These are phyloP conservation scores for Harpagoxenus sublaevis DNA, from an alignment of 2,888 invertebrate genomes.

Conservation along the genomic window DNA sequence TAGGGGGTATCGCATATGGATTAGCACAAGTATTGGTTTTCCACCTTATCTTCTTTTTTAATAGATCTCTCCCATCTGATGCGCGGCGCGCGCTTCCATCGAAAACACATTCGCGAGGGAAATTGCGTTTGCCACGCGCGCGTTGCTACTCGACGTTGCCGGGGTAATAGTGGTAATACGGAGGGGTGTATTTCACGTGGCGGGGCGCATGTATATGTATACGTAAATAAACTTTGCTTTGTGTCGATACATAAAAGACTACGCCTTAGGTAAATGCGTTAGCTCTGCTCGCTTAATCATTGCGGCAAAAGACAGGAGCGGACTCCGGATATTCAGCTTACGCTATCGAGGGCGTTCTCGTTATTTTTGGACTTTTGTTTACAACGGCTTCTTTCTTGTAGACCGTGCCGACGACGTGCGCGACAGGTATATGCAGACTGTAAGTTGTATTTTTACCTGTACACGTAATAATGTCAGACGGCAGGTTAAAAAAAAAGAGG, in stretches of 20 bases:
- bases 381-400: conserved; percentile 23
- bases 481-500: conserved; percentile 20
- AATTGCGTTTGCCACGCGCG: conserved; percentile 40
- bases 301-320: conserved; percentile 37
- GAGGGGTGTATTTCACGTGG: conserved; percentile 9
- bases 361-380: conserved; percentile 55
- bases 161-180: too few species aligned
- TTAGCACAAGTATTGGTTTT: conserved; percentile 39
- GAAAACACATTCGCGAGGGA: conserved; percentile 46
- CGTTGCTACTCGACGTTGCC: conserved; percentile 12
- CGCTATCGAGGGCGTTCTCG: conserved; percentile 23
- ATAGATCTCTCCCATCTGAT: conserved; percentile 24
- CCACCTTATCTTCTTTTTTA: conserved; percentile 13
- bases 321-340: conserved; percentile 35
- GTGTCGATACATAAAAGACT: conserved; percentile 47
- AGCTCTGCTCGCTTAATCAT: conserved; percentile 41
- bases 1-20: conserved; percentile 23
- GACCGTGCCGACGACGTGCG: not conserved
- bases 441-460: conserved; percentile 23
- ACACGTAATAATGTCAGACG: conserved; percentile 31
- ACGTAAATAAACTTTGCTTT: conserved; percentile 52
- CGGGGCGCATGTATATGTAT: conserved; percentile 3
- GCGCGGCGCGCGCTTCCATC: not conserved
- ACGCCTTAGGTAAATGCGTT: conserved; percentile 52
- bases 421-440: not conserved